Base-by-base conservation (phyloP, 2,797 vertebrate genomes). In the Enoplosus armatus region DNA sequence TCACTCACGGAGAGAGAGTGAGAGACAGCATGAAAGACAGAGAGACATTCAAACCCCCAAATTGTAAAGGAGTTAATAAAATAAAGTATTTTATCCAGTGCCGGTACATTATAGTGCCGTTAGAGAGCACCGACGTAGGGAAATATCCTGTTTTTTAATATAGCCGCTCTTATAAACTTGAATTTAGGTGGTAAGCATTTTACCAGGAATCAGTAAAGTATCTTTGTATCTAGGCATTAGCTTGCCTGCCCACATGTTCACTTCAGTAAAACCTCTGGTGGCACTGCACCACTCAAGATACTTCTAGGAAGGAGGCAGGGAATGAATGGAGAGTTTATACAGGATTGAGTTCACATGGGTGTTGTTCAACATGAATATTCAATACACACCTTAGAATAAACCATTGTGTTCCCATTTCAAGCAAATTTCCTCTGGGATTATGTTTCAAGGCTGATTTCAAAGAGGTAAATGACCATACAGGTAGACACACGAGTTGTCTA, bases 311-410 rank as follows among this genome's bases (percentile, higher is more conserved):
- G 43, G 26, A 74, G 41, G 47, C 26, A 26, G 43, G 37, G 15
- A 55, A 69, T 54, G 63, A 84, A 77, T 55, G 53, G 71, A 60
- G 70, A 58, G 50, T 80, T 80, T 70, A 55, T 60, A 20, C 75
- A 50, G 45, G 16, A 43, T 50, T 22, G 48, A 62, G 60, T 72
- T 89, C 85, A 76, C 85, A 78, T 29, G 77, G 82, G 70, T 84
- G 41, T 79, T 79, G 72, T 84, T 80, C 51, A 8, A 43, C 81
- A 90, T 90, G 82, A 84, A 87, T 86, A 85, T 88, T 87, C 85
- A 86, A 63, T 10, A 58, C 64, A 64, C 58, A 79, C 59, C 78
- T 80, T 50, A 75, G 63, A 88, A 85, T 84, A 85, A 82, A 78
- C 69, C 51, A 71, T 33, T 69, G 75, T 79, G 41, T 79, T 86